Percentiles rank a stretch among this genome's conserved stretches.
phyloP scores from a whole-genome alignment of 1,140 invertebrate species.

The Ceratosolen fusciceps region DNA sequence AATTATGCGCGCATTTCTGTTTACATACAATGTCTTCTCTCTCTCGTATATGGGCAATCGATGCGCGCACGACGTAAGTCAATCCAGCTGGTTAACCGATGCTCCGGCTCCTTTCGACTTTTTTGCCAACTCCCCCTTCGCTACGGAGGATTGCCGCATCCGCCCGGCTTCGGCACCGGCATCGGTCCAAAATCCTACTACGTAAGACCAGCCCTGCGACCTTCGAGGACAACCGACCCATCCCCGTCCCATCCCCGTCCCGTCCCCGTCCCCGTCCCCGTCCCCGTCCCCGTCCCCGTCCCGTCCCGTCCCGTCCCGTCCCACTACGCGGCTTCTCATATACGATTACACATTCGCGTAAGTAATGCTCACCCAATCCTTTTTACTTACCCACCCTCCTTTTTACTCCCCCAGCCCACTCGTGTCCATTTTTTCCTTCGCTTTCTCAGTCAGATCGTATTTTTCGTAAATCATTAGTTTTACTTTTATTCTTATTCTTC shows the following conservation, averaged over 20 bases:
- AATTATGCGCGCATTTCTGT: background rate
- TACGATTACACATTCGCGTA: constrained; percentile 14
- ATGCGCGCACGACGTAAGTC: constrained; percentile 20
- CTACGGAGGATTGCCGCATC: constrained; percentile 12
- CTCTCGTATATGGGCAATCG: background rate
- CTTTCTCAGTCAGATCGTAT: too few relatives aligned
- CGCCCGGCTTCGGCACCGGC: background rate
- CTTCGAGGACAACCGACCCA: constrained; percentile 33
- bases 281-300: too few relatives aligned
- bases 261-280: too few relatives aligned
- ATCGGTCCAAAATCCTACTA: background rate
- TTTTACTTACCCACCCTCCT: background rate
- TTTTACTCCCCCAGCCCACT: too few relatives aligned
- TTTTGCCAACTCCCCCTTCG: constrained; percentile 2
- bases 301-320: too few relatives aligned
- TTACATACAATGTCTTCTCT: constrained; percentile 22
- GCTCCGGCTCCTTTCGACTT: background rate
- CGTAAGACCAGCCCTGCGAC: background rate
- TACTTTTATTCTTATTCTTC: too few relatives aligned
- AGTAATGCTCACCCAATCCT: background rate
- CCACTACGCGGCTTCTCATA: background rate
- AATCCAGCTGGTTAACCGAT: constrained; percentile 32
- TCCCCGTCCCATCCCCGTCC: too few relatives aligned
- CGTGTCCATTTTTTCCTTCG: too few relatives aligned
- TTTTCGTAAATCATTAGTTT: too few relatives aligned